Conservation (phyloP, 2,797 vertebrate genomes). For the Amblyraja radiata region DNA sequence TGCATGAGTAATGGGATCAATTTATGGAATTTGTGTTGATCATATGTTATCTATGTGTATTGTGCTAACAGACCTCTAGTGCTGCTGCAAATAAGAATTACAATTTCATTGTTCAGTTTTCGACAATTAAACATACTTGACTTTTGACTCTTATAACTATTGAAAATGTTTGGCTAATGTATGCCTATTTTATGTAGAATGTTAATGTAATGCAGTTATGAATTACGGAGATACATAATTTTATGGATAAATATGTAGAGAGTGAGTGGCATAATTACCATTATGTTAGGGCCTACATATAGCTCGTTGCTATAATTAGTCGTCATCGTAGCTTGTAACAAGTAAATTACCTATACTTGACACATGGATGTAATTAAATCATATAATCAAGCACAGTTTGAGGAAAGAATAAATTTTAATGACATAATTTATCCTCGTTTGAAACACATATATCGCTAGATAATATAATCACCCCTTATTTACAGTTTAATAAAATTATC, state of each 20-base stretch:
- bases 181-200: background rate
- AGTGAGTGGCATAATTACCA: background rate
- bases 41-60: too few relatives aligned
- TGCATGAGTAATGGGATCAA: too few relatives aligned
- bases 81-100: too few relatives aligned
- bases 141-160: background rate
- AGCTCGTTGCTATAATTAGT: background rate
- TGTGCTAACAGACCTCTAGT: too few relatives aligned
- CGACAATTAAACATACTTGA: too few relatives aligned
- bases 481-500: background rate
- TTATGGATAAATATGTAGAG: background rate
- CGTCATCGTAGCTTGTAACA: background rate
- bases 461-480: background rate
- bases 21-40: too few relatives aligned
- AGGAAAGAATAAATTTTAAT: background rate
- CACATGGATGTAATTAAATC: background rate
- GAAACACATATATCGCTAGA: background rate
- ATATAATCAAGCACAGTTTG: background rate
- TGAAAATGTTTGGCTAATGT: background rate
- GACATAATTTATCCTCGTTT: background rate
- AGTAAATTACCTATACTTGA: slow-evolving; percentile 1
- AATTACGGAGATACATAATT: background rate
- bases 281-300: background rate
- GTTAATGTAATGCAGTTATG: background rate
- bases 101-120: too few relatives aligned